Conservation (phyloP, 2,888 invertebrate species). For the Neria commutata region DNA sequence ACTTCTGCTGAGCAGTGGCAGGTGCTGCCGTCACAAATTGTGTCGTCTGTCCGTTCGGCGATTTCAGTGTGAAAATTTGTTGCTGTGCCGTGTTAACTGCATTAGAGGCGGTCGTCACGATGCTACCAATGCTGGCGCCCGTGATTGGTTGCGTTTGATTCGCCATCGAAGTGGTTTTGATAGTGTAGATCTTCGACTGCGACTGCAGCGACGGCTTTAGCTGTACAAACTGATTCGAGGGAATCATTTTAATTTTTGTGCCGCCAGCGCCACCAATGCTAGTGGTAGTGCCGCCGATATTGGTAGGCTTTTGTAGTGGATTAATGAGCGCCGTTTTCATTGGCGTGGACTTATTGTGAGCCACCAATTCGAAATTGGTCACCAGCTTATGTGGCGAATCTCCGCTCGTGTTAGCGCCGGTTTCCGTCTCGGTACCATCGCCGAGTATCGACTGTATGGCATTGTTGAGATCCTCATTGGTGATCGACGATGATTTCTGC, state of each 20-base stretch:
- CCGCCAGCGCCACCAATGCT: constrained; percentile 32
- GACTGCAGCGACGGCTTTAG: constrained; percentile 51
- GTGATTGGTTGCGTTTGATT: constrained; percentile 9
- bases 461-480: constrained; percentile 56
- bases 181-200: constrained; percentile 58
- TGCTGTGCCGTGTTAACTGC: constrained; percentile 36
- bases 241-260: constrained; percentile 60
- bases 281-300: constrained; percentile 20
- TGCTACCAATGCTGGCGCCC: constrained; percentile 45
- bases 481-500: constrained; percentile 27
- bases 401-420: constrained; percentile 24
- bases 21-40: constrained; percentile 48
- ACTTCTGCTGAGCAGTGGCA: constrained; percentile 48
- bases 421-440: constrained; percentile 48
- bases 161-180: constrained; percentile 45
- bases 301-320: constrained; percentile 30
- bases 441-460: constrained; percentile 61
- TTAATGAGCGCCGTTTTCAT: constrained; percentile 32
- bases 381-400: constrained; percentile 37
- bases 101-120: constrained; percentile 43
- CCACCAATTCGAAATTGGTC: constrained; percentile 46
- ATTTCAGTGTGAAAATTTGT: constrained; percentile 56
- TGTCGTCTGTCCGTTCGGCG: constrained; percentile 47
- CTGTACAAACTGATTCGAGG: constrained; percentile 59
- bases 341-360: constrained; percentile 38